A percentile compares a stretch with the other conserved stretches of the same genome.
Evolutionary conservation across 2,888 invertebrate species (phyloP).

Genomic region (Eupithecia subumbrata): DNA sequence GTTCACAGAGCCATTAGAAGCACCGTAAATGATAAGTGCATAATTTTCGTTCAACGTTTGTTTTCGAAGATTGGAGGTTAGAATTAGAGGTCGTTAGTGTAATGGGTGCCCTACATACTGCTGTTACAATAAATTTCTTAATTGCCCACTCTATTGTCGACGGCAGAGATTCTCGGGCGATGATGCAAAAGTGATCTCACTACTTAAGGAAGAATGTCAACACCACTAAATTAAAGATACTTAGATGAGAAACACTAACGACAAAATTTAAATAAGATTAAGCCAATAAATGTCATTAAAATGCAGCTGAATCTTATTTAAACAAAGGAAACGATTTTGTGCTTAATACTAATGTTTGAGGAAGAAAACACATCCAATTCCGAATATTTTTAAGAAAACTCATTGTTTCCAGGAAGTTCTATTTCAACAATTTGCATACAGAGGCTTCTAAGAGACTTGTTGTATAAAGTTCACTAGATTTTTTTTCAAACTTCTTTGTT

Average conservation of each 20-base stretch:
- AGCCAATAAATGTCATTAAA: not conserved
- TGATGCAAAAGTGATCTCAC: slow-evolving; percentile 79
- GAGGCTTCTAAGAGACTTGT: slow-evolving; percentile 13
- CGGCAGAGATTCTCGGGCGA: slow-evolving; percentile 72
- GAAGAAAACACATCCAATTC: not conserved
- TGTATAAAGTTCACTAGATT: slow-evolving; percentile 23
- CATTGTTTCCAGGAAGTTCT: slow-evolving; percentile 11
- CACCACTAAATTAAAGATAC: slow-evolving; percentile 39
- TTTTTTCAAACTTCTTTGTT: slow-evolving; percentile 32
- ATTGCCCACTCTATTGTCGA: slow-evolving; percentile 64
- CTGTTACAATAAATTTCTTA: slow-evolving; percentile 80
- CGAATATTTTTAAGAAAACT: slow-evolving; percentile 13
- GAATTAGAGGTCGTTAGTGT: slow-evolving; percentile 75
- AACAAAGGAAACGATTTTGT: not conserved
- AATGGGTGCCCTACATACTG: slow-evolving; percentile 74
- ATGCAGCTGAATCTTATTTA: not conserved
- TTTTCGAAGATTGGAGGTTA: slow-evolving; percentile 48
- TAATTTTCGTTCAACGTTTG: slow-evolving; percentile 32
- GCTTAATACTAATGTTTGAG: not conserved
- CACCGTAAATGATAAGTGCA: slow-evolving; percentile 19
- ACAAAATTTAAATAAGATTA: not conserved
- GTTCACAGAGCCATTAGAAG: slow-evolving; percentile 19
- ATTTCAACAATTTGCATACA: slow-evolving; percentile 30
- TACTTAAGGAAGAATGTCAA: slow-evolving; percentile 61
- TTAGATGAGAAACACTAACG: slow-evolving; percentile 6